Percentiles rank a stretch among this genome's conserved stretches.
These are phyloP conservation scores for Diadumene lineata DNA, from an alignment of 92 coral and sea anemone species.

Conservation along the genomic window DNA sequence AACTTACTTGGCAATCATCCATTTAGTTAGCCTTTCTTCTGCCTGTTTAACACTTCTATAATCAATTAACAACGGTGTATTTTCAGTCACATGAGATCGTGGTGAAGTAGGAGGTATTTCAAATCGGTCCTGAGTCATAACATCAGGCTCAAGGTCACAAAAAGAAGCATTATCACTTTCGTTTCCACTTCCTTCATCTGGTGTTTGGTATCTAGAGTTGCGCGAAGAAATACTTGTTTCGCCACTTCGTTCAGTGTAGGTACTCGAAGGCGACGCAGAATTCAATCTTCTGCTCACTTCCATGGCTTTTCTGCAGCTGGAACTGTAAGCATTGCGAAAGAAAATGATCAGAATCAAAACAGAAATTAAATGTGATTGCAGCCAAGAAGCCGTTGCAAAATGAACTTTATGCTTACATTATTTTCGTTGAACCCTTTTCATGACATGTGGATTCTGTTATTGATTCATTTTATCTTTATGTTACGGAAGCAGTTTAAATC, in stretches of 20 bases:
- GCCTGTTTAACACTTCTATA: background rate
- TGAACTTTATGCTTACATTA: too few relatives aligned
- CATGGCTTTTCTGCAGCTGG: background rate
- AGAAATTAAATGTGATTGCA: too few relatives aligned
- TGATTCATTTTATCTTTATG: background rate
- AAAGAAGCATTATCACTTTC: slow-evolving; percentile 1
- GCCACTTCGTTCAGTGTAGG: background rate
- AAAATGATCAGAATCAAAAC: background rate
- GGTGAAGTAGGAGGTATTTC: background rate
- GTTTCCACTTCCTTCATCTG: slow-evolving; percentile 1
- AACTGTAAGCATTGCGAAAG: background rate
- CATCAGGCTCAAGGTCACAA: slow-evolving; percentile 5
- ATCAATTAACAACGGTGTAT: background rate
- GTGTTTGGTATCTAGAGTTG: background rate
- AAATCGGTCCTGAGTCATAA: background rate
- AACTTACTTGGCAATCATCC: background rate
- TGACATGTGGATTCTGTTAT: background rate
- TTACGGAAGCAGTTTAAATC: too few relatives aligned
- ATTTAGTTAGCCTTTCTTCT: background rate
- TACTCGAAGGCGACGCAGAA: slow-evolving; percentile 5
- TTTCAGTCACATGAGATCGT: background rate
- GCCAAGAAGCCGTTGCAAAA: too few relatives aligned
- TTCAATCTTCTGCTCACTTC: background rate
- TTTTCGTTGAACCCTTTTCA: background rate
- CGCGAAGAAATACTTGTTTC: background rate